Base-by-base conservation (phyloP, 2,888 invertebrate genomes). In the Pogonocherus hispidulus region DNA sequence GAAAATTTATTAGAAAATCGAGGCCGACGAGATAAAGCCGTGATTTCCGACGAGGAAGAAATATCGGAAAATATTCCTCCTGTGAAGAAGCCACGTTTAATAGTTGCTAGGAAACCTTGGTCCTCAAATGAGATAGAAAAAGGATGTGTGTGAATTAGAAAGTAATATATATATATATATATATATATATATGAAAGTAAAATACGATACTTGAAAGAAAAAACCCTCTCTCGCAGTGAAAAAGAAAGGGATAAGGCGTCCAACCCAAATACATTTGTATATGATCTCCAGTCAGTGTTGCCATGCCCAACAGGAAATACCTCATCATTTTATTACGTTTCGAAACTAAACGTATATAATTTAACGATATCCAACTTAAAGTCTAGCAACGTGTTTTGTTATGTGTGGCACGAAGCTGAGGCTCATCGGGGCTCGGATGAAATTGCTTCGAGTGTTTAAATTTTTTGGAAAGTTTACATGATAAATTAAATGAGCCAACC, bases 271-370 rank as follows among this genome's bases (percentile, higher is more conserved):
- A 63, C 49, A 37, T 51, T 19, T n/a, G 19, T 44, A n/a, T 66
- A 59, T 35, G 65, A 66, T 41, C 19, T 66, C 1, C 57, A 66
- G 41, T 49, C 65, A 9, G 41, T 51, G 1, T 27, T 66, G 41
- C 65, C 65, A 8, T 66, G 57, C 18, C 51, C 65, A 51, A 37
- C 49, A 22, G 65, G 65, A 20, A 66, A 52, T 16, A 57, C 65
- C 8, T 63, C 54, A 6, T 63, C 63, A 19, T 63, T 63, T 46
- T 63, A 63, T 63, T 63, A 63, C 47, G 18, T 47, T 32, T 47
- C 47, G 4, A 63, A 63, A 47, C 14, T 51, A 23, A 51, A 27
- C 19, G 51, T 51, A 3, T 51, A 27, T n/a, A 51, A 51, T 23
- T 46, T 46, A 8, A 18, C 19, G 9, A 14, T 51, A 9, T 2